These are phyloP conservation scores for Luscinia megarhynchos DNA, from an alignment of 2,797 vertebrate genomes.

Conservation along the genomic window DNA sequence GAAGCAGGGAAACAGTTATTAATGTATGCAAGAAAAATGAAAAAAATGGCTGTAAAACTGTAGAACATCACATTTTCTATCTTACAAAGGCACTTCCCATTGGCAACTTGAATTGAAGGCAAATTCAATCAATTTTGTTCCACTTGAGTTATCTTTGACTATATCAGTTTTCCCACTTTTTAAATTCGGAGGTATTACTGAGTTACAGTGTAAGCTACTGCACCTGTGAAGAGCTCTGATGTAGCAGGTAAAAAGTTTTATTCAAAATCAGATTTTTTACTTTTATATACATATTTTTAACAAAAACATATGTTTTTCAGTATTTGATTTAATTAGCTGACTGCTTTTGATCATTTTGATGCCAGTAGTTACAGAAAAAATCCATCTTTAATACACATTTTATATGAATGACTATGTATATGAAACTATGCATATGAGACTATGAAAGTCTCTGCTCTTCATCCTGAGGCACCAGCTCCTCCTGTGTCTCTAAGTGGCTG, in stretches of 20 bases:
- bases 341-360: background rate
- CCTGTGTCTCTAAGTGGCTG: background rate
- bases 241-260: background rate
- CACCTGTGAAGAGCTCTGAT: background rate
- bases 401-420: background rate
- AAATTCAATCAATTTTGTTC: background rate
- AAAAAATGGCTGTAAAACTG: background rate
- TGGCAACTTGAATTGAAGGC: background rate
- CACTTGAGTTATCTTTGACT: background rate
- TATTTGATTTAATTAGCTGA: background rate
- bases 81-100: background rate
- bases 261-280: background rate
- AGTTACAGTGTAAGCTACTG: background rate
- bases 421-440: too few relatives aligned
- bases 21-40: background rate
- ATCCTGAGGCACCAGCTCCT: accelerated
- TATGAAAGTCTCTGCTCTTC: background rate
- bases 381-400: background rate
- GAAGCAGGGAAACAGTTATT: background rate
- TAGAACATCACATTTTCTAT: background rate
- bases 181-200: background rate
- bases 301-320: background rate
- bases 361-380: background rate
- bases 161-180: background rate
- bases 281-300: background rate